Conservation (phyloP, 2,888 invertebrate species). For the Seira sanloemensis region DNA sequence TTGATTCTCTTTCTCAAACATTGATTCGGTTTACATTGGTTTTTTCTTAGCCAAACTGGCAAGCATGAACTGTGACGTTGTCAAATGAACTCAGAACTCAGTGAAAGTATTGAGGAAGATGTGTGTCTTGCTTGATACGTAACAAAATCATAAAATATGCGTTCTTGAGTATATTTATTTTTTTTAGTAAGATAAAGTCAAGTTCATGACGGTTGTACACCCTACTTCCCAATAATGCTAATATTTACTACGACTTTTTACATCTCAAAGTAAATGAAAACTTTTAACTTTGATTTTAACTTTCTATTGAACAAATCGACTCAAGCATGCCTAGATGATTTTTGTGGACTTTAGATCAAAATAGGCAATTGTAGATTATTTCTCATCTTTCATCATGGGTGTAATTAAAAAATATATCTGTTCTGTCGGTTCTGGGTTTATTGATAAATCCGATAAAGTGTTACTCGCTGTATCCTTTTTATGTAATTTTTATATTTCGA, state of each 20-base stretch:
- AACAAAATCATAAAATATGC: too few species aligned
- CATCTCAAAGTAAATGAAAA: too few species aligned
- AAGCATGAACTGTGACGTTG: not conserved
- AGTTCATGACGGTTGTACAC: slow-evolving; percentile 24
- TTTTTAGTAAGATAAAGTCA: slow-evolving; percentile 17
- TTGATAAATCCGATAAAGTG: too few species aligned
- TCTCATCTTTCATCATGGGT: slow-evolving; percentile 11
- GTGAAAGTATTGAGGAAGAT: not conserved
- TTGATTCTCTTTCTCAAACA: too few species aligned
- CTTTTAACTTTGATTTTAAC: not conserved
- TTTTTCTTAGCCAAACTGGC: slow-evolving; percentile 28
- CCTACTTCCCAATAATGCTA: too few species aligned
- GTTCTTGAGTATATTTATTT: too few species aligned
- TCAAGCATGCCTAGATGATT: not conserved
- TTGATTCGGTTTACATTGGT: too few species aligned
- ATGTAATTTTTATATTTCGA: too few species aligned
- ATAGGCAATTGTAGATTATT: not conserved
- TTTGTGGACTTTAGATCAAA: not conserved
- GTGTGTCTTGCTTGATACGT: not conserved
- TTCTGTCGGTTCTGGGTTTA: too few species aligned
- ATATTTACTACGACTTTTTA: too few species aligned
- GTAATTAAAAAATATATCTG: too few species aligned
- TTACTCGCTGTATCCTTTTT: too few species aligned
- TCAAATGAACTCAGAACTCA: not conserved
- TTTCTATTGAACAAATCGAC: not conserved